A percentile compares a stretch with the other conserved stretches of the same genome.
Evolutionary conservation across 2,113 vertebrate species (phyloP).

Genomic region (Megaleporinus macrocephalus): DNA sequence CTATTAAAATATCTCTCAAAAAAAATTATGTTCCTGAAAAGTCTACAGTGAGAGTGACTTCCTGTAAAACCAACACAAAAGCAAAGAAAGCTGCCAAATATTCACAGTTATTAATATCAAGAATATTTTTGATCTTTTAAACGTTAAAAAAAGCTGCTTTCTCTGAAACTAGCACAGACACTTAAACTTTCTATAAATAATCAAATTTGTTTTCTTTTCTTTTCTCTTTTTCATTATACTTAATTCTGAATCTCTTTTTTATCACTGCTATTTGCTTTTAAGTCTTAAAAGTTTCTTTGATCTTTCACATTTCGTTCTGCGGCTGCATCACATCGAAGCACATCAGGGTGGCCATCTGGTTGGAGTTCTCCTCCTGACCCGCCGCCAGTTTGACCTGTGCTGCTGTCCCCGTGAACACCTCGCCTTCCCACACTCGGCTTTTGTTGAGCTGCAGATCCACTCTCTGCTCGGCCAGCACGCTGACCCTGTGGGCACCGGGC

Average conservation of each 20-base stretch:
- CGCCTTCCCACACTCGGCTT: constrained; percentile 65
- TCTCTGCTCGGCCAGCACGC: constrained; percentile 54
- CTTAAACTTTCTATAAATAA: no score
- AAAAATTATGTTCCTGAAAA: no score
- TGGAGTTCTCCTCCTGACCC: constrained; percentile 40
- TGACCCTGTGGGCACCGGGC: constrained; percentile 53
- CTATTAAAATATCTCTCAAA: no score
- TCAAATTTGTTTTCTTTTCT: no score
- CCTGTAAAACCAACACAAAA: no score
- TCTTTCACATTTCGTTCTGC: constrained; percentile 30
- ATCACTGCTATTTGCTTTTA: no score
- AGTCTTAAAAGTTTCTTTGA: background rate
- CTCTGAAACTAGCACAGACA: no score
- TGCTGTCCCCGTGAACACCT: constrained; percentile 33
- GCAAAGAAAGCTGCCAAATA: no score
- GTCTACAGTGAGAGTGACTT: no score
- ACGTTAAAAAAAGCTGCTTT: no score
- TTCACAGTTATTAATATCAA: no score
- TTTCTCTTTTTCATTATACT: background rate
- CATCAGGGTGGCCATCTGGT: constrained; percentile 60
- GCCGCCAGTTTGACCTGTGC: constrained; percentile 60
- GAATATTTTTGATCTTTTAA: no score
- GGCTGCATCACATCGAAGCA: constrained; percentile 57
- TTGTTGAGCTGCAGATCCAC: constrained; percentile 46
- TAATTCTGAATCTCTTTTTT: background rate